phyloP scores from a whole-genome alignment of 2,888 invertebrate genomes.

The Zelleria hepariella region DNA sequence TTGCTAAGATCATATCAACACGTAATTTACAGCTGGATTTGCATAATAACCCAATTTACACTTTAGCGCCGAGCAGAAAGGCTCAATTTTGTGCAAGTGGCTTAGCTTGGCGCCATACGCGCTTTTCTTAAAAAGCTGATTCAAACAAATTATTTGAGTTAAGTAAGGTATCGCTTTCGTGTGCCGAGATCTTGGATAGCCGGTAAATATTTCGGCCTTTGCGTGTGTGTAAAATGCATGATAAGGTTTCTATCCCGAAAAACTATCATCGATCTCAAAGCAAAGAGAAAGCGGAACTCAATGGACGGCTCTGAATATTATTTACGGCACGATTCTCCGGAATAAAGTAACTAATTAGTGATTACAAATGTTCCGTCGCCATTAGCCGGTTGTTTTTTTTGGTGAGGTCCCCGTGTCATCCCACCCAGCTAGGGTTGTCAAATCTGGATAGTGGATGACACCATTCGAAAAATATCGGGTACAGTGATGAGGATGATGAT shows the following conservation, averaged over 20 bases:
- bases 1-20: not conserved
- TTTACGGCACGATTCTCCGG: not conserved
- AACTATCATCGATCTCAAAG: not conserved
- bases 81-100: not conserved
- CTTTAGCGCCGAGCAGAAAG: not conserved
- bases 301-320: not conserved
- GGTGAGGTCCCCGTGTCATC: not conserved
- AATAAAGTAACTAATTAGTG: slow-evolving; percentile 2
- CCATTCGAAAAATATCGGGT: too few relatives aligned
- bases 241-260: too few relatives aligned
- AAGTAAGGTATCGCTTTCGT: not conserved
- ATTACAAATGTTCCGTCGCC: slow-evolving; percentile 2
- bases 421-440: not conserved
- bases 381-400: not conserved
- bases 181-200: not conserved
- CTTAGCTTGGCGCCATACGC: not conserved
- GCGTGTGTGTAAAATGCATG: not conserved
- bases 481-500: too few relatives aligned
- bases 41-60: not conserved
- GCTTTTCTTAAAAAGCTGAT: not conserved
- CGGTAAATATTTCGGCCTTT: not conserved
- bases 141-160: not conserved
- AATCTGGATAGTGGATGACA: not conserved
- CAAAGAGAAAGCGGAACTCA: not conserved
- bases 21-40: not conserved